Base-by-base conservation (phyloP, 2,888 invertebrate genomes). In the Cephus runcator region DNA sequence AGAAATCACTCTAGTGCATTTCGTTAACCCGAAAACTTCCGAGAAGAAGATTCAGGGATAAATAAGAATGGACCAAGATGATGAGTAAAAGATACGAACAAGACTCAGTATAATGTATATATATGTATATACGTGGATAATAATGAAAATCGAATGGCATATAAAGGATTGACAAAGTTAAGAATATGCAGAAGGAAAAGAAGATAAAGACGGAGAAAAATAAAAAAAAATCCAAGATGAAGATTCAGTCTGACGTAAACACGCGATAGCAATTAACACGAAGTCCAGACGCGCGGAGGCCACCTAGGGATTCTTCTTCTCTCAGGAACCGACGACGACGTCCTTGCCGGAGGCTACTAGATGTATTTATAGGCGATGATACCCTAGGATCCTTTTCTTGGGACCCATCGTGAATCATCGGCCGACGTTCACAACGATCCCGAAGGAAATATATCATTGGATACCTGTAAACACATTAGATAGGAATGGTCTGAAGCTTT, bases 341-440 rank as follows among this genome's bases (percentile, higher is more conserved):
- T 90, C 91, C 91, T 91, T 91, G 91, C 91, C 91, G 84, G 87
- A 86, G 90, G 91, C 90, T 80, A 85, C 56, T 86, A 80, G 81
- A 83, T 83, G 87, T 91, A 91, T 91, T 91, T 90, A 91, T 91
- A 90, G 91, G 84, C 85, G 91, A 91, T 90, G 90, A 90, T 91
- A 91, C 85, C 87, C 88, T 83, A 86, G 88, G 86, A 86, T 85
- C 83, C 81, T 69, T 74, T 75, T 82, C 82, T 82, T 84, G 73
- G 56, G 9, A 56, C 9, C 56, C 56, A 56, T 56, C 56, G 56
- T 56, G 56, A 56, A 56, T 56, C 56, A 56, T 56, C 56, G 56
- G 23, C 9, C 23, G 23, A 56, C 23, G 56, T 56, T 9, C 23
- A 2, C 23, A 23, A 23, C 56, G 23, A 56, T 56, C 56, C 56